These are phyloP conservation scores for Meandrina meandrites DNA, from an alignment of 92 coral and sea anemone genomes.

Conservation along the genomic window DNA sequence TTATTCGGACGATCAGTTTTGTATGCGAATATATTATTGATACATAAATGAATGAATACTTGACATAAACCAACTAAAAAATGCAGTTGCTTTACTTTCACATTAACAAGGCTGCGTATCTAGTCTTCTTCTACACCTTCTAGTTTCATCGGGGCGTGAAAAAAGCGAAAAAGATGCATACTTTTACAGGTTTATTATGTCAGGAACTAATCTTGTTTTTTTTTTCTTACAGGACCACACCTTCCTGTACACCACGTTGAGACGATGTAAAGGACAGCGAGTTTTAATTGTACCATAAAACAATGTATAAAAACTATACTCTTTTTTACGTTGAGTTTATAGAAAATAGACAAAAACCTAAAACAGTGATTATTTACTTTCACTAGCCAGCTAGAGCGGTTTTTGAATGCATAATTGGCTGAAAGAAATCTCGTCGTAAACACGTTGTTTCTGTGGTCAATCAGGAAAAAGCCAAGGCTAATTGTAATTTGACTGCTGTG, in stretches of 20 bases:
- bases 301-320: not conserved
- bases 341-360: not conserved
- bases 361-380: not conserved
- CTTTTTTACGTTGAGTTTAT: not conserved
- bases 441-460: not conserved
- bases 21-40: not conserved
- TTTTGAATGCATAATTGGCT: not conserved
- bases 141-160: not conserved
- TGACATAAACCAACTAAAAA: not conserved
- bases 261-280: not conserved
- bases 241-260: constrained; percentile 24
- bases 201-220: not conserved
- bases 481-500: not conserved
- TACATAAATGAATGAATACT: not conserved
- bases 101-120: not conserved
- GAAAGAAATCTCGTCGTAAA: not conserved
- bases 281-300: not conserved
- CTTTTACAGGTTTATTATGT: not conserved
- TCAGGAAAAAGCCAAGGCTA: not conserved
- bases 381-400: not conserved
- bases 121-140: not conserved
- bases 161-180: not conserved
- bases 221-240: constrained; percentile 27
- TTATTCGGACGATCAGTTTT: not conserved
- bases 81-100: not conserved